Conservation (phyloP, 2,113 vertebrate genomes). For the Halcyon senegalensis region DNA sequence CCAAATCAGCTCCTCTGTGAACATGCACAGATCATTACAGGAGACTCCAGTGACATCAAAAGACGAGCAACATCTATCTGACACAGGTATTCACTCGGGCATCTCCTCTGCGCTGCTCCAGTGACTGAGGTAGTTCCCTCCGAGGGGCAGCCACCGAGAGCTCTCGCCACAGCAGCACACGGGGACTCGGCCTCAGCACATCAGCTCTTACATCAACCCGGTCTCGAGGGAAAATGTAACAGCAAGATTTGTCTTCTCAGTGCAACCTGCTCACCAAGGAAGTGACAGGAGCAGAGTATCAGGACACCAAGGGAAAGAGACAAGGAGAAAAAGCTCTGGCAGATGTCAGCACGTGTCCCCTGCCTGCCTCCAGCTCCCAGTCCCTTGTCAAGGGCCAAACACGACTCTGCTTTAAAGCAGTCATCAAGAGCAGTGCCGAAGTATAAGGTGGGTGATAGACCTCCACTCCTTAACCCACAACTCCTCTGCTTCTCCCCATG, state of each 20-base stretch:
- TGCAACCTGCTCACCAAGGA: not conserved
- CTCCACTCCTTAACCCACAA: not conserved
- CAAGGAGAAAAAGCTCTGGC: not conserved
- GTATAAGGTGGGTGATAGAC: not conserved
- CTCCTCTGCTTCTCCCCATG: not conserved
- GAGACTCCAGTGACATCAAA: not conserved
- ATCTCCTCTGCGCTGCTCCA: not conserved
- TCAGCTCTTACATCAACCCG: not conserved
- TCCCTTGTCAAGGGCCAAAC: not conserved
- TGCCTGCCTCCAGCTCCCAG: not conserved
- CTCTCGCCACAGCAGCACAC: not conserved
- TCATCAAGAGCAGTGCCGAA: not conserved
- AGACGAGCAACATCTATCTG: not conserved
- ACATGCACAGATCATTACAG: fast-evolving
- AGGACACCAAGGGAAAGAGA: not conserved
- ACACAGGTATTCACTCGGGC: not conserved
- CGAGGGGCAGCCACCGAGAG: not conserved
- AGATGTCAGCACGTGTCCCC: not conserved
- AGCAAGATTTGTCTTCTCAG: not conserved
- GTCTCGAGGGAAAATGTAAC: not conserved
- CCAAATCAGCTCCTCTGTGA: not conserved
- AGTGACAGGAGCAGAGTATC: not conserved
- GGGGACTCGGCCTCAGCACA: not conserved
- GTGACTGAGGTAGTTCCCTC: not conserved
- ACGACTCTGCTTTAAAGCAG: not conserved